Conservation (phyloP, 2,113 vertebrate genomes). For the Carassius auratus region DNA sequence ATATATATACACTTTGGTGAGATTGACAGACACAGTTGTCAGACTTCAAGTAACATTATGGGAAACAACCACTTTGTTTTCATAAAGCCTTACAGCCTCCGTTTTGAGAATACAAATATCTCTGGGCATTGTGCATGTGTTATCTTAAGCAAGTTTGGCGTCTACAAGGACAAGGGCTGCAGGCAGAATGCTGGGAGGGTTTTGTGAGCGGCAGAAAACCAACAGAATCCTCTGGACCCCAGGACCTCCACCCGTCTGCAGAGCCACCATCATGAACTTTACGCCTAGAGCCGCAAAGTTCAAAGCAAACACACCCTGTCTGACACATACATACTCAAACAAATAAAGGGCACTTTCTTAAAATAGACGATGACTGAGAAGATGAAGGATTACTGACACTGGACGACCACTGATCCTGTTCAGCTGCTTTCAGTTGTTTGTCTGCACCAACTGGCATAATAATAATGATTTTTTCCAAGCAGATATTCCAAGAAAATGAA, state of each 20-base stretch:
- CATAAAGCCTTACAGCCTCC: neutral
- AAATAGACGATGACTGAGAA: slow-evolving; percentile 25
- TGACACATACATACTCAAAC: slow-evolving; percentile 1
- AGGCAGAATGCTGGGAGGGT: neutral
- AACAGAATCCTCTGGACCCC: slow-evolving; percentile 13
- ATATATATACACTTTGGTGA: neutral
- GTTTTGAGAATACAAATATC: slow-evolving; percentile 18
- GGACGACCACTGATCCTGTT: neutral
- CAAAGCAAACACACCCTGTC: neutral
- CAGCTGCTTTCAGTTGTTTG: neutral
- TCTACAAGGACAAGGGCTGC: slow-evolving; percentile 8
- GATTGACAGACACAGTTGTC: slow-evolving; percentile 2
- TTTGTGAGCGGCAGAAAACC: neutral
- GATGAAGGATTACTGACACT: neutral
- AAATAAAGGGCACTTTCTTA: slow-evolving; percentile 16
- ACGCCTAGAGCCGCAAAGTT: neutral
- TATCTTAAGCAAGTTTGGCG: slow-evolving; percentile 6
- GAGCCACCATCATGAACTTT: slow-evolving; percentile 24
- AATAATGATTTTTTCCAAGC: neutral
- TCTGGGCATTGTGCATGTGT: slow-evolving; percentile 43
- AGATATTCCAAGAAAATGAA: neutral
- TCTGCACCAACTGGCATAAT: neutral
- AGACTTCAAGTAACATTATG: neutral
- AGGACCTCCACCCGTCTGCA: slow-evolving; percentile 20
- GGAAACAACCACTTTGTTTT: slow-evolving; percentile 15